A percentile compares a stretch with the other conserved stretches of the same genome.
Conservation (phyloP, 1,140 invertebrate species). For the Drosophila seguyi region DNA sequence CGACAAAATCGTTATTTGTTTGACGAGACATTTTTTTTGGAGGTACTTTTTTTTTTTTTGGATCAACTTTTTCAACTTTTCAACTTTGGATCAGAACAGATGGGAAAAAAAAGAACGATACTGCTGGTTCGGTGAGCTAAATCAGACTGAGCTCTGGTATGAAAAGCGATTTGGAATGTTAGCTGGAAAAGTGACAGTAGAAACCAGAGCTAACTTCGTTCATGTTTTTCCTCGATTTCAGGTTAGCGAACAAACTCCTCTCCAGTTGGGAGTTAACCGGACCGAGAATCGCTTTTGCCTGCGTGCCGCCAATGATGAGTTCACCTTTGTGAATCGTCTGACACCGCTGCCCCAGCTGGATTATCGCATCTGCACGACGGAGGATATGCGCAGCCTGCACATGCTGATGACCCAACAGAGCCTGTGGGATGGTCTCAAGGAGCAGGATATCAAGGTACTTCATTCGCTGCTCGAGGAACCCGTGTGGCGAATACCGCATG, state of each 20-base stretch:
- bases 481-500: conserved; percentile 92
- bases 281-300: conserved; percentile 90
- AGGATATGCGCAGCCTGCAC: conserved; percentile 92
- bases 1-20: too few relatives aligned
- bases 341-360: conserved; percentile 89
- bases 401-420: conserved; percentile 89
- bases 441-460: conserved; percentile 90
- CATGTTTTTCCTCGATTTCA: too few relatives aligned
- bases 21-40: too few relatives aligned
- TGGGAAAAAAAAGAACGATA: too few relatives aligned
- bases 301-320: conserved; percentile 90
- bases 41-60: too few relatives aligned
- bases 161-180: too few relatives aligned
- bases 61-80: too few relatives aligned
- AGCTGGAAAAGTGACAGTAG: too few relatives aligned
- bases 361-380: conserved; percentile 93
- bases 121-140: too few relatives aligned
- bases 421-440: conserved; percentile 92
- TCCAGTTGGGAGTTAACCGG: conserved; percentile 91
- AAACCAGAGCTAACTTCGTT: too few relatives aligned
- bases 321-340: conserved; percentile 90
- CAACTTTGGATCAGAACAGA: too few relatives aligned
- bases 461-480: conserved; percentile 92
- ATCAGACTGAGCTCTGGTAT: too few relatives aligned
- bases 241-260: conserved; percentile 90